Base-by-base conservation (phyloP, 2,797 vertebrate species). In the Lithobates sylvaticus region DNA sequence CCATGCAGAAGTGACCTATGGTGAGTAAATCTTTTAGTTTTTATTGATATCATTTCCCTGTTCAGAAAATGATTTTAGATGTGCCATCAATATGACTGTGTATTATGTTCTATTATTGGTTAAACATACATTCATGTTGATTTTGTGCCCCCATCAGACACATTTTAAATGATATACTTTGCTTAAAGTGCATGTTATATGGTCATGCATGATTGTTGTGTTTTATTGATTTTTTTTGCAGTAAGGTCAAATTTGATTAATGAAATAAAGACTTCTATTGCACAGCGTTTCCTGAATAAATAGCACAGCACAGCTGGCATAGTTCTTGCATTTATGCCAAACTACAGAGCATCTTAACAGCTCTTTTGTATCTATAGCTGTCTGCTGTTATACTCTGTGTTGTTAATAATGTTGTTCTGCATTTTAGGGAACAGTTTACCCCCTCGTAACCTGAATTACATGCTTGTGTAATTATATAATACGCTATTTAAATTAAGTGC, bases 1-100 rank as follows among this genome's bases (percentile, higher is more conserved):
- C 61, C 81, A 58, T 23, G 47, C 81, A 21, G 54, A 72, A 79
- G 86, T 79, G 50, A 87, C 86, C 86, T 79, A 75, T 87, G 86
- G 86, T 87, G 58, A 87, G 86, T 79, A 61, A 61, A 23, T 18
- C 54, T 23, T 61, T 36, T 21, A n/a, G 21, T 18, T 61, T 61
- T 21, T 61, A 23, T 9, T 23, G 18, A 8, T 54, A 16, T 54
- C 2, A 61, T 61, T 61, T 61, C 1, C 21, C 21, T 61, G 18
- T 61, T 61, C 5, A 61, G 1, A 21, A 61, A 61, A 61, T 61
- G 9, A 61, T 61, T 61, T 61, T 18, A 61, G 54, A 61, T 61
- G 54, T 23, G 6, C 21, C 5, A 61, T 23, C 54, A 61, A 61
- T 23, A 18, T 61, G 21, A 61, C 1, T 61, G 54, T 61, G 54